Percentiles rank a stretch among this genome's conserved stretches.
phyloP scores from a whole-genome alignment of 1,140 invertebrate genomes.

The Phenacoccus solenopsis region DNA sequence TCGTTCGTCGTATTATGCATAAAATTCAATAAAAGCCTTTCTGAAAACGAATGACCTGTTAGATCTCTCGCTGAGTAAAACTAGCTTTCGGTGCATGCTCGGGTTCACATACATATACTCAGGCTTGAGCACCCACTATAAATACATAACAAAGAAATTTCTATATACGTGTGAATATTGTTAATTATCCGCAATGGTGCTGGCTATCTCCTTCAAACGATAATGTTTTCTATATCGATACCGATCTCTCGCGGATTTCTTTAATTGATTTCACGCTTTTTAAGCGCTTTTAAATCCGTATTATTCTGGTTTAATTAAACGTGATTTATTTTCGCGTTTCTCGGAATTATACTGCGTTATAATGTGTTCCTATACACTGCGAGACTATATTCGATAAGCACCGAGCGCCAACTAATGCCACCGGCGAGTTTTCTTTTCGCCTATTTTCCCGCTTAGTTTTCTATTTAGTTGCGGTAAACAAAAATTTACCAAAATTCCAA shows the following conservation, averaged over 20 bases:
- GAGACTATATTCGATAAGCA: too few species aligned
- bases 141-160: slow-evolving; percentile 16
- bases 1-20: neutral
- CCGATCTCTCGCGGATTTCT: slow-evolving; percentile 12
- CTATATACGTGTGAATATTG: slow-evolving; percentile 14
- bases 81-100: slow-evolving; percentile 7
- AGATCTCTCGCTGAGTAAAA: slow-evolving; percentile 14
- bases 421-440: too few species aligned
- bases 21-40: slow-evolving; percentile 18
- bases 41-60: slow-evolving; percentile 16
- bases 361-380: too few species aligned
- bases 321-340: slow-evolving; percentile 15
- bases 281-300: neutral
- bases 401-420: too few species aligned
- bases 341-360: too few species aligned
- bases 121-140: slow-evolving; percentile 3
- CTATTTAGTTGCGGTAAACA: too few species aligned
- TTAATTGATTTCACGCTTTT: slow-evolving; percentile 17
- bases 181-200: neutral
- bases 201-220: neutral
- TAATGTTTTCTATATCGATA: slow-evolving; percentile 9
- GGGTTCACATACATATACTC: neutral
- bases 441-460: too few species aligned
- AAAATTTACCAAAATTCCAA: too few species aligned
- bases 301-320: slow-evolving; percentile 8